phyloP scores from a whole-genome alignment of 2,797 vertebrate species.

The Oophaga sylvatica region DNA sequence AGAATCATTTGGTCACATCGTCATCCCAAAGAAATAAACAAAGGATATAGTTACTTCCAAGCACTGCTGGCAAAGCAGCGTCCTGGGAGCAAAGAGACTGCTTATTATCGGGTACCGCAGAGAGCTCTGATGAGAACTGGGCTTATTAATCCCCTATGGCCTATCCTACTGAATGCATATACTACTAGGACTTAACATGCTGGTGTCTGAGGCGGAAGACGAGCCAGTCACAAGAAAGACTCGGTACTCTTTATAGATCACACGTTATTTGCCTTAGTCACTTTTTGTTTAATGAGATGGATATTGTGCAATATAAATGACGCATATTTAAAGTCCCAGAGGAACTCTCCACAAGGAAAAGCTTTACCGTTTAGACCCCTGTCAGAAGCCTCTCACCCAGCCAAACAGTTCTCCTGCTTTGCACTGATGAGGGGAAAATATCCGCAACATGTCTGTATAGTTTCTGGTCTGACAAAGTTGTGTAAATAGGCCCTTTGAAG shows the following conservation, averaged over 20 bases:
- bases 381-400: no score
- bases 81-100: slow-evolving; percentile 57
- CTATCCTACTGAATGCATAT: not conserved
- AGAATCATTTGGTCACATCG: slow-evolving; percentile 60
- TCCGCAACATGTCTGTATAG: no score
- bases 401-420: no score
- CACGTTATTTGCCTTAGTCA: not conserved
- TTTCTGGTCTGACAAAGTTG: no score
- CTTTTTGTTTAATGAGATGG: not conserved
- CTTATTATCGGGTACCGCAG: slow-evolving; percentile 47
- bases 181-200: slow-evolving; percentile 13
- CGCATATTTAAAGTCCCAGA: no score
- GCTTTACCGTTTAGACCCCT: no score
- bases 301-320: not conserved
- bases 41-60: slow-evolving; percentile 65
- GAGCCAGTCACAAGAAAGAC: not conserved
- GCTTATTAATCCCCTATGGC: not conserved
- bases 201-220: not conserved
- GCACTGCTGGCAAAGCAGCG: slow-evolving; percentile 61
- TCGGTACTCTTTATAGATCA: not conserved
- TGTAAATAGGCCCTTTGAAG: no score
- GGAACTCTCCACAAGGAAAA: no score
- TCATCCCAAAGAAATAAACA: slow-evolving; percentile 68
- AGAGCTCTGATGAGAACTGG: slow-evolving; percentile 10
- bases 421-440: no score